A percentile compares a stretch with the other conserved stretches of the same genome.
Evolutionary conservation across 2,888 invertebrate genomes (phyloP).

Genomic region (Cinara cedri): DNA sequence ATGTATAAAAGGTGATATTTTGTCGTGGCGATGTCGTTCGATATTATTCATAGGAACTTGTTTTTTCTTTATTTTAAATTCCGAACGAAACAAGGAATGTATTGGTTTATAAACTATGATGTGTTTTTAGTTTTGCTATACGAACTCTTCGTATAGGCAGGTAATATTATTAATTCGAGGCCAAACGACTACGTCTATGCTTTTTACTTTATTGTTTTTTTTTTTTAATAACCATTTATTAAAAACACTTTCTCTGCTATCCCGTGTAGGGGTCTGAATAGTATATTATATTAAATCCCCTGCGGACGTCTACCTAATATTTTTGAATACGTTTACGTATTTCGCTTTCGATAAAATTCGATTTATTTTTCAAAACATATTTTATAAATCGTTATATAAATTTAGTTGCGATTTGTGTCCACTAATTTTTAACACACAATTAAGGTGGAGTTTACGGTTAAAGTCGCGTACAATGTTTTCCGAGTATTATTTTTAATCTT

Average conservation of each 20-base stretch:
- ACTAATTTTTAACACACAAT: neutral
- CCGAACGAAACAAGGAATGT: too few species aligned
- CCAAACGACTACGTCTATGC: neutral
- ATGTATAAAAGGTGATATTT: too few species aligned
- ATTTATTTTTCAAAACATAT: neutral
- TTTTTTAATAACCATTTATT: neutral
- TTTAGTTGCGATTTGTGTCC: neutral
- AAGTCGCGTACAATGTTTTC: neutral
- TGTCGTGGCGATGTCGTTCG: neutral
- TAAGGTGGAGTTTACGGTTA: neutral
- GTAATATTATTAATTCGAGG: neutral
- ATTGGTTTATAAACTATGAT: neutral
- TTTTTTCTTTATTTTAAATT: neutral
- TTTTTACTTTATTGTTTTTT: constrained; percentile 11
- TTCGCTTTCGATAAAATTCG: neutral
- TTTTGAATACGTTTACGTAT: neutral
- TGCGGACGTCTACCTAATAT: neutral
- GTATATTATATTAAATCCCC: too few species aligned
- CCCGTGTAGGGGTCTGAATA: neutral
- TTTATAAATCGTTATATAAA: neutral
- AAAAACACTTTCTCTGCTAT: neutral
- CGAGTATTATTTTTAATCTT: neutral
- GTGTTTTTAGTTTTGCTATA: neutral
- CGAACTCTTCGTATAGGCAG: neutral
- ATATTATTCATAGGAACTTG: neutral